Evolutionary conservation across 2,113 vertebrate species (phyloP), one percentile per base, ranked within the genome.

Genomic region (Paraplagusia blochii): DNA sequence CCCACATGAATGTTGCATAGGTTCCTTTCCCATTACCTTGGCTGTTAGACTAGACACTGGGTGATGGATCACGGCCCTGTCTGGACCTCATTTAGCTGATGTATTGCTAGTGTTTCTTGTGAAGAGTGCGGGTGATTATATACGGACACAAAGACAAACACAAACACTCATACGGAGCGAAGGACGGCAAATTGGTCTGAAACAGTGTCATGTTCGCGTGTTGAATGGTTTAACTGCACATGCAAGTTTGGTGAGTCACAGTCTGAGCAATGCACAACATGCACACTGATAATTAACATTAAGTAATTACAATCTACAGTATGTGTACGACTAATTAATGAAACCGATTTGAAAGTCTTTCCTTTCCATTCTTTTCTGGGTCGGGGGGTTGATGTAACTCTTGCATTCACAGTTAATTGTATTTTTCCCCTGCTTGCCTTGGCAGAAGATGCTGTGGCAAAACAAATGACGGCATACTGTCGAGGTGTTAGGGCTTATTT

Each of bases 401-500:
- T 17, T 8, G 55, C 55, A 46, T 50, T 33, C 19, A 13, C 2
- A 16, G 69, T 74, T 75, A 58, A 72, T 80, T 84, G 78, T 75
- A 69, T 53, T 58, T 18, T 69, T 54, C 70, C 53, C 53, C 59
- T 66, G 65, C 70, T 61, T 44, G 17, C 47, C 33, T 45, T 67
- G 66, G 52, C 81, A 79, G 74, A 65, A 63, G 13, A 50, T 48
- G 72, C 56, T 33, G 51, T 35, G 34, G 74, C 65, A 80, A 87
- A 89, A 89, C 79, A 85, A 86, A 90, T 89, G 85, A 83, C 67
- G 77, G 64, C 72, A 74, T 80, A 68, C 65, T 65, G 44, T 54
- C 74, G 83, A 81, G 85, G 89, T 86, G 85, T 88, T 85, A 71
- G 84, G 61, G 86, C 80, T 89, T 89, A 87, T 89, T 88, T 88